Percentiles rank a stretch among this genome's conserved stretches.
These are phyloP conservation scores for Tangara arthus DNA, from an alignment of 2,797 vertebrate genomes.

Conservation along the genomic window DNA sequence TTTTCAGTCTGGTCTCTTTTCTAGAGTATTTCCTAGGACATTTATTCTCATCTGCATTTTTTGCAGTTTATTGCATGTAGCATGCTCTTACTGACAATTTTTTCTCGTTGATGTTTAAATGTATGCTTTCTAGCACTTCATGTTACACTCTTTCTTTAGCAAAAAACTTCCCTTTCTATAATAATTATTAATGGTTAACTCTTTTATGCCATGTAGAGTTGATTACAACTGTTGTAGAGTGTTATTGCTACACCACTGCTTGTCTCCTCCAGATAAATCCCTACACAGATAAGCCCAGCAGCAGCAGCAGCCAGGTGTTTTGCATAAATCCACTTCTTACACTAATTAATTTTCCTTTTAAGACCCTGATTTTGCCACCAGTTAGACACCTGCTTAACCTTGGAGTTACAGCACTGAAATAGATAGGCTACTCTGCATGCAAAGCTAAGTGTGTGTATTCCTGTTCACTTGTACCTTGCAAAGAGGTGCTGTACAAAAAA, in stretches of 20 bases:
- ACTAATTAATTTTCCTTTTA: slow-evolving; percentile 25
- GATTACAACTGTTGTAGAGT: neutral
- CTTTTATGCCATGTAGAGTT: neutral
- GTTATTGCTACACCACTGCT: neutral
- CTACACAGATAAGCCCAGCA: neutral
- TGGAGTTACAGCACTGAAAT: neutral
- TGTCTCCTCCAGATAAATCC: neutral
- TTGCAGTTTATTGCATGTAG: neutral
- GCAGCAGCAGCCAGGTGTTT: slow-evolving; percentile 36
- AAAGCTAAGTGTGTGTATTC: neutral
- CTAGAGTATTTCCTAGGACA: neutral
- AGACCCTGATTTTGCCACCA: neutral
- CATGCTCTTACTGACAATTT: fast-evolving
- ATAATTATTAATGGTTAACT: neutral
- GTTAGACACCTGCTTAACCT: neutral
- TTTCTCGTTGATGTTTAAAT: neutral
- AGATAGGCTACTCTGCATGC: neutral
- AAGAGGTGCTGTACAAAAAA: neutral
- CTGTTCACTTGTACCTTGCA: neutral
- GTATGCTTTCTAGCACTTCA: neutral
- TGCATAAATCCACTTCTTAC: slow-evolving; percentile 4
- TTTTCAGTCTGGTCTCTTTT: neutral
- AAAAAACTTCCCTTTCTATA: neutral
- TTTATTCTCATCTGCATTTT: neutral
- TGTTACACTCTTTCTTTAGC: neutral